Percentiles rank a stretch among this genome's conserved stretches.
These are phyloP conservation scores for Myoxocephalus aenaeus DNA, from an alignment of 2,797 vertebrate genomes.

Conservation along the genomic window DNA sequence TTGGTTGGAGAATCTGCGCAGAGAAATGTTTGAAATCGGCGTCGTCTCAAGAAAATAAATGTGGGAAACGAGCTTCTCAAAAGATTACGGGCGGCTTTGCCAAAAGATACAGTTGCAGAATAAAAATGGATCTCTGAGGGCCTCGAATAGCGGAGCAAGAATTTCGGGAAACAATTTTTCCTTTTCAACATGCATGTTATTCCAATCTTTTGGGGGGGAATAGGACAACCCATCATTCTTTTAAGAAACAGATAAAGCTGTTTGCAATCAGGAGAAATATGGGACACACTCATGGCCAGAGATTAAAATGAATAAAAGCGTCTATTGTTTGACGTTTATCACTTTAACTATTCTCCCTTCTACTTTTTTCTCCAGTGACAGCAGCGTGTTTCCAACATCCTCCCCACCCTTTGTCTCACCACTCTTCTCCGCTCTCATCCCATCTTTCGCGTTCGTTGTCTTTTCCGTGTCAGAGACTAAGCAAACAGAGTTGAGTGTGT, in stretches of 20 bases:
- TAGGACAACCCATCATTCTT: neutral
- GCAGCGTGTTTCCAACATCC: slow-evolving; percentile 29
- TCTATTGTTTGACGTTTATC: slow-evolving; percentile 6
- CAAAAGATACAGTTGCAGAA: neutral
- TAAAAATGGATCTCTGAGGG: neutral
- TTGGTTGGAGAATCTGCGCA: neutral
- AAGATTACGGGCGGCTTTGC: neutral
- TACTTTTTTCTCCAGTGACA: slow-evolving; percentile 22
- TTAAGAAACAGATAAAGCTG: slow-evolving; percentile 4
- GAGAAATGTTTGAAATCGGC: slow-evolving; percentile 4
- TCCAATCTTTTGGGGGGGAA: neutral
- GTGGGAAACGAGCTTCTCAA: neutral
- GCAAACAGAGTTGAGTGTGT: slow-evolving; percentile 78
- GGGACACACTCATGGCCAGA: neutral
- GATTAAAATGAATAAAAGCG: slow-evolving; percentile 19
- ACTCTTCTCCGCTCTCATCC: slow-evolving; percentile 33
- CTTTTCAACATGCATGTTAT: neutral
- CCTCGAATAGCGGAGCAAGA: neutral
- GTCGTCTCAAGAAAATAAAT: neutral
- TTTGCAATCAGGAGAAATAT: neutral
- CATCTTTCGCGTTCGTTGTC: slow-evolving; percentile 68
- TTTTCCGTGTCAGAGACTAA: slow-evolving; percentile 84
- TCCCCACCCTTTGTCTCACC: slow-evolving; percentile 18
- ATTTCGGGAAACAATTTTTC: neutral
- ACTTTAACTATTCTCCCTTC: slow-evolving; percentile 8